Evolutionary conservation across 2,888 invertebrate genomes (phyloP).

Genomic region (Tachina grossa): DNA sequence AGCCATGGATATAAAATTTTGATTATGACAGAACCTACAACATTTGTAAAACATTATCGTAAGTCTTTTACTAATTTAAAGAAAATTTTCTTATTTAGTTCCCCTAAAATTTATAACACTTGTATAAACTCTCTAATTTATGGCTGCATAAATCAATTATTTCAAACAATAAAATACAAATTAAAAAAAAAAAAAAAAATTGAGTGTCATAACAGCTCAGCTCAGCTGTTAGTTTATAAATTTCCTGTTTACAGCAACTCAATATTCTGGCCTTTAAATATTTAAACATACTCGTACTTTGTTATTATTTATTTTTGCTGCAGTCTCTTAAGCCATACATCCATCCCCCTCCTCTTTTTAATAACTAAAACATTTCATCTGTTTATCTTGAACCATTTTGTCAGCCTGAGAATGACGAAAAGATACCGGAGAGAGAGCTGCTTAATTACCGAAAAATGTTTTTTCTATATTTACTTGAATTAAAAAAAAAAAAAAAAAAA

Average conservation of each 20-base stretch:
- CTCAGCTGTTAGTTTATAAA: constrained; percentile 21
- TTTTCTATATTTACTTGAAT: constrained; percentile 5
- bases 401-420: neutral
- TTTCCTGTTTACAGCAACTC: neutral
- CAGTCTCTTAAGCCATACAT: neutral
- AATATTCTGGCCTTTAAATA: neutral
- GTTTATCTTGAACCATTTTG: neutral
- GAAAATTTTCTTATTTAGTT: neutral
- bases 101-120: neutral
- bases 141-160: neutral
- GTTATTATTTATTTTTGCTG: neutral
- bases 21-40: no score
- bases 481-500: no score
- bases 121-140: neutral
- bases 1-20: no score
- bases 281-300: neutral
- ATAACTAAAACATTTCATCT: neutral
- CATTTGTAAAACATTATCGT: no score
- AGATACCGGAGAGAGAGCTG: constrained; percentile 8
- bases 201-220: neutral
- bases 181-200: neutral
- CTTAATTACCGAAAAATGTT: constrained; percentile 56
- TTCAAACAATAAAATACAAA: neutral
- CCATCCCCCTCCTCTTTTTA: neutral
- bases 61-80: neutral